Evolutionary conservation across 2,113 vertebrate genomes (phyloP), one percentile per base, ranked within the genome.

Genomic region (Ceuthmochares aereus): DNA sequence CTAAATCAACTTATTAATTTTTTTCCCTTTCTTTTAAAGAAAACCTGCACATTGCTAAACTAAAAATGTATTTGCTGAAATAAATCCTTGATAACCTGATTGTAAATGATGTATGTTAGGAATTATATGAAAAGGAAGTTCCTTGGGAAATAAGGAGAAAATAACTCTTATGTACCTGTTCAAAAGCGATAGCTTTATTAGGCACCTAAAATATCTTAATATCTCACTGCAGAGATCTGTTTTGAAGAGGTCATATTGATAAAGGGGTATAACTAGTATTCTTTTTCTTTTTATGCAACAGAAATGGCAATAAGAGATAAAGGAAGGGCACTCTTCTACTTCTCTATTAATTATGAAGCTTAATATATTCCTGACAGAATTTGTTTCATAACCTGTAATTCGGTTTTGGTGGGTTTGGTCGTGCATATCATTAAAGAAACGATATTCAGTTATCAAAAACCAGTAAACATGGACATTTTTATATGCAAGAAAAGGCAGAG

Each of bases 401-500:
- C 95, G 81, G 59, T 75, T 96, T 94, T 84, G 82, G 87, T 90
- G 94, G 83, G 86, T 95, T 98, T 98, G 84, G 88, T 96, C 66
- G 84, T 96, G 96, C 94, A 83, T 97, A 93, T 90, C 97, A 96
- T 97, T 98, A 97, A 96, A 97, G 94, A 97, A 97, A 94, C 68
- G 42, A 94, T 93, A 94, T 97, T 97, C 96, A 93, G 96, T 98
- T 98, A 98, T 98, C 97, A 98, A 96, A 49, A 98, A 98, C 95
- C 90, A 95, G 97, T 98, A 98, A 98, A 98, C 97, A 95, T 95
- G 96, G 97, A 97, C 96, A 98, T 98, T 98, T 98, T 98, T 98
- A 98, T 97, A 98, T 98, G 97, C 98, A 98, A 98, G 98, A 98
- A 98, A 98, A 98, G 98, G 97, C 98, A 98, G 98, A 98, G 98